phyloP scores from a whole-genome alignment of 2,888 invertebrate species.

The Cenopis cana region DNA sequence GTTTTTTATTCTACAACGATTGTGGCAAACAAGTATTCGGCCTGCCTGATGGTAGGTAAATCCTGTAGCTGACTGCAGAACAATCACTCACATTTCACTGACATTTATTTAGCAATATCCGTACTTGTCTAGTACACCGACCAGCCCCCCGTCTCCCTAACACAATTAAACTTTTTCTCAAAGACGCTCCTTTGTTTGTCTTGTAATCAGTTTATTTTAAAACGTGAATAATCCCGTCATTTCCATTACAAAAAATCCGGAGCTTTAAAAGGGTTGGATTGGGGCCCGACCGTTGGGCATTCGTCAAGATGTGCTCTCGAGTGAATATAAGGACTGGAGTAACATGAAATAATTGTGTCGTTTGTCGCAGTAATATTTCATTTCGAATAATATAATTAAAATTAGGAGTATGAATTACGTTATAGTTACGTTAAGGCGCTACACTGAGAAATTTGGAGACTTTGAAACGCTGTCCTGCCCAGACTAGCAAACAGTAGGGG shows the following conservation, averaged over 20 bases:
- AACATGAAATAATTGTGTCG: not conserved
- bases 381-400: not conserved
- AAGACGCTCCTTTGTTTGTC: conserved; percentile 47
- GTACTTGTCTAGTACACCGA: not conserved
- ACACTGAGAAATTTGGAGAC: too few species aligned
- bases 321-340: conserved; percentile 15
- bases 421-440: too few species aligned
- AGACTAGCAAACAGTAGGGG: too few species aligned
- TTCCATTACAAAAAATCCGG: conserved; percentile 37
- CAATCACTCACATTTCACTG: not conserved
- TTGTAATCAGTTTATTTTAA: conserved; percentile 45
- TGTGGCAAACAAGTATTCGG: too few species aligned
- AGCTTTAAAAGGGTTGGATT: conserved; percentile 20
- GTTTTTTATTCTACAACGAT: too few species aligned
- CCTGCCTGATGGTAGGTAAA: too few species aligned
- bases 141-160: conserved; percentile 39
- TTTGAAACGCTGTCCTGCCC: too few species aligned
- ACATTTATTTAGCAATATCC: not conserved
- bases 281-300: not conserved
- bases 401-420: not conserved
- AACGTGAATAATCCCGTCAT: conserved; percentile 35
- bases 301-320: not conserved
- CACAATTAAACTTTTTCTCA: conserved; percentile 56
- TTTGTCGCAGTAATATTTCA: not conserved
- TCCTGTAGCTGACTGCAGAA: not conserved